A percentile compares a stretch with the other conserved stretches of the same genome.
These are phyloP conservation scores for Cheilinus undulatus DNA, from an alignment of 2,113 vertebrate species.

Conservation along the genomic window DNA sequence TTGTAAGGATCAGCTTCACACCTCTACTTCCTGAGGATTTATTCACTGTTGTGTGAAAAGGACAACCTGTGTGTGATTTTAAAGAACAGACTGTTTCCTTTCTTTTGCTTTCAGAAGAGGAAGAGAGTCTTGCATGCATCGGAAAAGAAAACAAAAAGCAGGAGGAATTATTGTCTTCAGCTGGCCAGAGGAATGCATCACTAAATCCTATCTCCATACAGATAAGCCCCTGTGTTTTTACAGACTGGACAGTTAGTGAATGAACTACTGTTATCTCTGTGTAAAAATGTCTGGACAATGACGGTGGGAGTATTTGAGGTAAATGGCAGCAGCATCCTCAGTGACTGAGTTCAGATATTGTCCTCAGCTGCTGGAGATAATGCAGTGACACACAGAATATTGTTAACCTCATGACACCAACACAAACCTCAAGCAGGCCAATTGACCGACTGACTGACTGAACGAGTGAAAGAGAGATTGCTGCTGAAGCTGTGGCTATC, in stretches of 20 bases:
- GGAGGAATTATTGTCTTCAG: slow-evolving; percentile 1
- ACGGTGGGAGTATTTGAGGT: slow-evolving; percentile 17
- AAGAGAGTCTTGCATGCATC: slow-evolving; percentile 10
- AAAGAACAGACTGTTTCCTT: slow-evolving; percentile 7
- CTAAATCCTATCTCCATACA: slow-evolving; percentile 6
- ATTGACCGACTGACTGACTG: slow-evolving; percentile 30
- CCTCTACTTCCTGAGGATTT: slow-evolving; percentile 1
- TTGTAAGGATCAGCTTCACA: background rate
- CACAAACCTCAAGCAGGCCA: slow-evolving; percentile 1
- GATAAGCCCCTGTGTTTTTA: slow-evolving; percentile 38
- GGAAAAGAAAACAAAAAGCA: background rate
- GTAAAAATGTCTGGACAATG: slow-evolving; percentile 45
- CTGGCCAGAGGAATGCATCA: slow-evolving; percentile 18
- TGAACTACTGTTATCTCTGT: background rate
- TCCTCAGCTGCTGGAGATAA: background rate
- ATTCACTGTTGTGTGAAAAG: background rate
- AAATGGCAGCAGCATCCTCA: background rate
- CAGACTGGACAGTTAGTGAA: slow-evolving; percentile 15
- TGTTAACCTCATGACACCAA: slow-evolving; percentile 22
- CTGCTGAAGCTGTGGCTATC: slow-evolving; percentile 37
- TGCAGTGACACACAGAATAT: slow-evolving; percentile 20
- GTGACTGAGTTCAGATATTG: background rate
- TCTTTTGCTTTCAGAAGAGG: slow-evolving; percentile 8
- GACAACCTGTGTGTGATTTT: background rate
- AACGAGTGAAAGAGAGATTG: background rate